phyloP scores from a whole-genome alignment of 1,140 invertebrate species.

The Platyura marginata region DNA sequence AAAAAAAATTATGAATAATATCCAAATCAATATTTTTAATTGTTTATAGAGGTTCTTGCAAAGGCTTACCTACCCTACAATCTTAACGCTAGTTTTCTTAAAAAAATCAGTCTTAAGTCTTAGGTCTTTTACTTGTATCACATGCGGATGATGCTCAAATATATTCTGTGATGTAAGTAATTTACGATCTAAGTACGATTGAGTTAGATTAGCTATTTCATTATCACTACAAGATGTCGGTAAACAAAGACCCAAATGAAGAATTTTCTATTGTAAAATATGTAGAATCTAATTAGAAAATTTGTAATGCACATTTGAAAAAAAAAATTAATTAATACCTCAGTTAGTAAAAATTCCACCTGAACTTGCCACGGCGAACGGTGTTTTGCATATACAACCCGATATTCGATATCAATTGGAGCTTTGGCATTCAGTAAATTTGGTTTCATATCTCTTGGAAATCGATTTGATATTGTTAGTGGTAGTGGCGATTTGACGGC shows the following conservation, averaged over 20 bases:
- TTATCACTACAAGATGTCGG: constrained; percentile 14
- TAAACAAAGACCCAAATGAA: constrained; percentile 21
- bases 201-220: constrained; percentile 16
- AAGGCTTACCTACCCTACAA: constrained; percentile 7
- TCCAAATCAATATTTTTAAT: neutral
- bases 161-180: constrained; percentile 14
- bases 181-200: constrained; percentile 10
- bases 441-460: constrained; percentile 16
- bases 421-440: constrained; percentile 15
- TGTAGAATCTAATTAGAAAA: too few relatives aligned
- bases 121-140: constrained; percentile 19
- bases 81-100: constrained; percentile 12
- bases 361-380: constrained; percentile 22
- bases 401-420: constrained; percentile 19
- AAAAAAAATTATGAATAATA: too few relatives aligned
- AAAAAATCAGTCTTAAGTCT: constrained; percentile 13
- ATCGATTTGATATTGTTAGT: constrained; percentile 16
- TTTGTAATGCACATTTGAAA: too few relatives aligned
- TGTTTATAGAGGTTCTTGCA: neutral
- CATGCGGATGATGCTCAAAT: constrained; percentile 16
- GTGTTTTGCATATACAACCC: constrained; percentile 18
- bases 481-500: constrained; percentile 11
- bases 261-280: constrained; percentile 12
- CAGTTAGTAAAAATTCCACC: constrained; percentile 15
- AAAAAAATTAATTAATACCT: neutral